A percentile compares a stretch with the other conserved stretches of the same genome.
Evolutionary conservation across 2,797 vertebrate genomes (phyloP).

Genomic region (Pelobates cultripes): DNA sequence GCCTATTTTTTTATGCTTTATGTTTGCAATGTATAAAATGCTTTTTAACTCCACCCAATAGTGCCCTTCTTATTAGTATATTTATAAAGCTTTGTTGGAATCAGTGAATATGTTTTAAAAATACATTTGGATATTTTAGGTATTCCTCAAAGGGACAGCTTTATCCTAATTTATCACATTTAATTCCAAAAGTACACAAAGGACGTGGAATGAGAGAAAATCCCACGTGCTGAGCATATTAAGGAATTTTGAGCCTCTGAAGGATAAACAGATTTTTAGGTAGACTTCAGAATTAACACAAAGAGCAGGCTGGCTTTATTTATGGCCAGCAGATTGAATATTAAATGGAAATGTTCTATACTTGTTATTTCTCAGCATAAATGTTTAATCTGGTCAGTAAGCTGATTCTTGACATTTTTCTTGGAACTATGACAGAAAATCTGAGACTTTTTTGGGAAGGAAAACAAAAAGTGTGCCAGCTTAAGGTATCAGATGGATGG

Average conservation of each 20-base stretch:
- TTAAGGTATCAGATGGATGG: constrained; percentile 3
- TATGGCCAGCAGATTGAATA: constrained; percentile 1
- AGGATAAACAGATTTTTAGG: background rate
- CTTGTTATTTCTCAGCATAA: constrained; percentile 9
- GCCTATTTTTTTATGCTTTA: too few species aligned
- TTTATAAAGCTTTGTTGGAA: too few species aligned
- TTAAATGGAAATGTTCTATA: background rate
- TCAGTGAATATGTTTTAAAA: too few species aligned
- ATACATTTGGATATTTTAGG: too few species aligned
- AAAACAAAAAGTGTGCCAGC: constrained; percentile 23
- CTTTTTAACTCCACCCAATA: too few species aligned
- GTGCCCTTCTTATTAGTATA: too few species aligned
- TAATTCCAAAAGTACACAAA: background rate
- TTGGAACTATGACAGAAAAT: constrained; percentile 12
- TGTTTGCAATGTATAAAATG: too few species aligned
- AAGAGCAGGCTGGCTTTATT: background rate
- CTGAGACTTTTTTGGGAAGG: background rate
- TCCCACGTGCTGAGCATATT: background rate
- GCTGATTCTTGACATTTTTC: constrained; percentile 7
- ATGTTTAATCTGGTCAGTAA: constrained; percentile 30
- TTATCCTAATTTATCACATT: background rate
- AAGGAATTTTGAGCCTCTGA: background rate
- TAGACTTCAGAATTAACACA: background rate
- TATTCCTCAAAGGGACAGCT: background rate
- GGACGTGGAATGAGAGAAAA: background rate